Evolutionary conservation across 2,888 invertebrate genomes (phyloP).

Genomic region (Poecilus cupreus): DNA sequence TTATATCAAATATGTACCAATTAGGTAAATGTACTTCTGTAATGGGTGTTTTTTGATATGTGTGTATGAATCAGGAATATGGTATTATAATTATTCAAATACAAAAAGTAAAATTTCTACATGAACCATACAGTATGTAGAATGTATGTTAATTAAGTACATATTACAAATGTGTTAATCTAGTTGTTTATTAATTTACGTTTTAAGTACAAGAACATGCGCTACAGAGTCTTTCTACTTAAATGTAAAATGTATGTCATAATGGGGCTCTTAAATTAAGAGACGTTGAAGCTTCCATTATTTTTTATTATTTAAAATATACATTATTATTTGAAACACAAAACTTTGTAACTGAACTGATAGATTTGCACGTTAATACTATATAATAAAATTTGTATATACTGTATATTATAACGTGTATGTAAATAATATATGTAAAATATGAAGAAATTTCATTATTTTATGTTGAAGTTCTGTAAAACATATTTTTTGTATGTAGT

Average conservation of each 20-base stretch:
- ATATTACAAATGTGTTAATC: background rate
- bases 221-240: constrained; percentile 41
- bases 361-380: too few relatives aligned
- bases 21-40: constrained; percentile 11
- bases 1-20: constrained; percentile 13
- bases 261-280: background rate
- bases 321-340: too few relatives aligned
- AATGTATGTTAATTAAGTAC: background rate
- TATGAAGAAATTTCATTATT: too few relatives aligned
- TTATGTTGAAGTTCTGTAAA: too few relatives aligned
- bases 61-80: background rate
- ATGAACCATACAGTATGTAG: too few relatives aligned
- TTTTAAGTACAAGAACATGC: background rate
- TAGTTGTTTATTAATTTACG: background rate
- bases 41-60: constrained; percentile 10
- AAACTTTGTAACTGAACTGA: too few relatives aligned
- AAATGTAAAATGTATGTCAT: background rate
- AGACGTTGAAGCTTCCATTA: constrained; percentile 24
- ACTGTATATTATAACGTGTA: too few relatives aligned
- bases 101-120: too few relatives aligned
- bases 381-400: too few relatives aligned
- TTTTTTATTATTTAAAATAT: background rate
- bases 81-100: background rate
- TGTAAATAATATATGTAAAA: too few relatives aligned
- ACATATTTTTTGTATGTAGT: too few relatives aligned